Evolutionary conservation across 2,888 invertebrate genomes (phyloP).

Genomic region (Romanomermis culicivorax): DNA sequence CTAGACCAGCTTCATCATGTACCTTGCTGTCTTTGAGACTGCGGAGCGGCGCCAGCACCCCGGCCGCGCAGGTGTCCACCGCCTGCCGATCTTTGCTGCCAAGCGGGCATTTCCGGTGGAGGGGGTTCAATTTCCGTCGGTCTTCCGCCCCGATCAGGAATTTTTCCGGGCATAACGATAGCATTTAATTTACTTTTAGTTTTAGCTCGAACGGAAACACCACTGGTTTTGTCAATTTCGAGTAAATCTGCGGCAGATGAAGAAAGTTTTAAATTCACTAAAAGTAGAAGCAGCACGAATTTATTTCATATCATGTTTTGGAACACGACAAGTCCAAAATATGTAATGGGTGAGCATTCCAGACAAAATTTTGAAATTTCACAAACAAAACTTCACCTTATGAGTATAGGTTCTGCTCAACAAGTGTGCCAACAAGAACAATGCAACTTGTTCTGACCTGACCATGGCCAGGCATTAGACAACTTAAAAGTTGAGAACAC

Average conservation of each 20-base stretch:
- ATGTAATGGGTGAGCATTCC: not conserved
- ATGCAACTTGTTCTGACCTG: too few relatives aligned
- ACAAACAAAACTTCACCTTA: too few relatives aligned
- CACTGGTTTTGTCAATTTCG: conserved; percentile 75
- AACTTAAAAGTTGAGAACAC: too few relatives aligned
- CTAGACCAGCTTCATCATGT: too few relatives aligned
- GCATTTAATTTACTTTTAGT: conserved; percentile 62
- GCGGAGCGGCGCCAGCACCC: too few relatives aligned
- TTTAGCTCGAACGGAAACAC: conserved; percentile 57
- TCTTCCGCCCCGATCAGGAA: conserved; percentile 81
- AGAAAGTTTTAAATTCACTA: conserved; percentile 1
- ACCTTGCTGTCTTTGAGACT: too few relatives aligned
- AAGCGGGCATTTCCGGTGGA: conserved; percentile 89
- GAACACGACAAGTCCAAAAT: not conserved
- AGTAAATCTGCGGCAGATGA: conserved; percentile 41
- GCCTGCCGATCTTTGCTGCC: conserved; percentile 43
- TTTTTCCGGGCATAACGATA: conserved; percentile 60
- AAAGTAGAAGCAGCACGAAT: too few relatives aligned
- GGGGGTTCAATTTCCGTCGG: conserved; percentile 74
- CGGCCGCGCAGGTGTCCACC: too few relatives aligned
- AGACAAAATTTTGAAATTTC: not conserved
- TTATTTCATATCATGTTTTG: too few relatives aligned
- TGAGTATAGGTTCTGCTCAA: too few relatives aligned
- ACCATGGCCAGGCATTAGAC: too few relatives aligned
- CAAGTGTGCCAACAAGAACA: too few relatives aligned